These are phyloP conservation scores for Nephrotoma flavescens DNA, from an alignment of 2,888 invertebrate genomes.

Conservation along the genomic window DNA sequence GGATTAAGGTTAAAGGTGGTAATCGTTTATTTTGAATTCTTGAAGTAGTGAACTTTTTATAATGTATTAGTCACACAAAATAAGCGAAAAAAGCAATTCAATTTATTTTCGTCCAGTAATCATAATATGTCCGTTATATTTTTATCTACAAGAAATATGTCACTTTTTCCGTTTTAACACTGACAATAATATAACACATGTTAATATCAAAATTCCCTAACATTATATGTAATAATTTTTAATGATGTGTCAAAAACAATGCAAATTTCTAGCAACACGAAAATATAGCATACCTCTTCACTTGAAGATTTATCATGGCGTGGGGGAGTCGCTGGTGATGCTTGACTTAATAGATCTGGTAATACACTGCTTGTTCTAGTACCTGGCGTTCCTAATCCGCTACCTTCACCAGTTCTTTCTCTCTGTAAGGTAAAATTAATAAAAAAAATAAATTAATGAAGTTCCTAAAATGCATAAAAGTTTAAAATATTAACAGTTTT, in stretches of 20 bases:
- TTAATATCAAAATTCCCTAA: not conserved
- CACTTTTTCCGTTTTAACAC: not conserved
- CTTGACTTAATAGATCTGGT: slow-evolving; percentile 88
- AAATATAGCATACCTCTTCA: slow-evolving; percentile 67
- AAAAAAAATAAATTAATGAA: slow-evolving; percentile 9
- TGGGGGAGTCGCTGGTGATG: slow-evolving; percentile 69
- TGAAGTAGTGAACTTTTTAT: not conserved
- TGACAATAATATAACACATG: not conserved
- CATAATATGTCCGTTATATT: not conserved
- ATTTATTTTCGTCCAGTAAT: not conserved
- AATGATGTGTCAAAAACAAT: not conserved
- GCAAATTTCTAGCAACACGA: not conserved
- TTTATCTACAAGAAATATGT: not conserved
- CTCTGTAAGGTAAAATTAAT: slow-evolving; percentile 11
- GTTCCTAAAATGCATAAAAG: not conserved
- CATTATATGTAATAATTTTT: not conserved
- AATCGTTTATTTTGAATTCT: not conserved
- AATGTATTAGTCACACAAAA: not conserved
- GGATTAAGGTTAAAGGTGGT: not conserved
- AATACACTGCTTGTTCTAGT: slow-evolving; percentile 84
- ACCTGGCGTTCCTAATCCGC: slow-evolving; percentile 42
- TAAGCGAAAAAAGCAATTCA: not conserved
- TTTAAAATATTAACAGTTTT: not conserved
- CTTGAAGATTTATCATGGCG: slow-evolving; percentile 86
- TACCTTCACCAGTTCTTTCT: slow-evolving; percentile 31